These are phyloP conservation scores for Anguilla obscura DNA, from an alignment of 2,797 vertebrate species.

Conservation along the genomic window DNA sequence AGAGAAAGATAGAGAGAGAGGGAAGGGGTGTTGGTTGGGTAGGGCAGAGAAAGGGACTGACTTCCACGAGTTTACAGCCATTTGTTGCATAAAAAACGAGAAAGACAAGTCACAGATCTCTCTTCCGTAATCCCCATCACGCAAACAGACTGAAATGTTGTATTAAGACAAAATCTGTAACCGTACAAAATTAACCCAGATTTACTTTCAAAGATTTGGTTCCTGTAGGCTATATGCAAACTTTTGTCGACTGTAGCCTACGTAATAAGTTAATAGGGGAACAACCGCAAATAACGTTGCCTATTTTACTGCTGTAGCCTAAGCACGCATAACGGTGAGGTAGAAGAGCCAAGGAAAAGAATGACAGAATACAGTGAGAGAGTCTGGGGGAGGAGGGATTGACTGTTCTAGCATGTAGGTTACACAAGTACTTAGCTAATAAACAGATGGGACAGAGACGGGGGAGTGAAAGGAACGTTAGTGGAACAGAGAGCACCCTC, in stretches of 20 bases:
- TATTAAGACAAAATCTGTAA: neutral
- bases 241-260: neutral
- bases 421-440: slow-evolving; percentile 39
- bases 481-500: neutral
- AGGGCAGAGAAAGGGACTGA: neutral
- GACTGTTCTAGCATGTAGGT: slow-evolving; percentile 40
- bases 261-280: neutral
- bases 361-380: slow-evolving; percentile 6
- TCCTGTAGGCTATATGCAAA: neutral
- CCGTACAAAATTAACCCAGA: neutral
- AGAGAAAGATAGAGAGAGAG: neutral
- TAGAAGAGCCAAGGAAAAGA: neutral
- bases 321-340: too few relatives aligned
- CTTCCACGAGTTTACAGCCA: neutral
- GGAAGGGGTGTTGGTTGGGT: neutral
- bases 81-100: slow-evolving; percentile 1
- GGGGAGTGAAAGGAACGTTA: neutral
- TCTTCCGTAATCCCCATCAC: too few relatives aligned
- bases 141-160: too few relatives aligned
- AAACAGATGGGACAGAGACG: slow-evolving; percentile 25
- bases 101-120: neutral
- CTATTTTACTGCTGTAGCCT: too few relatives aligned
- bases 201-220: neutral
- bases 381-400: slow-evolving; percentile 39
- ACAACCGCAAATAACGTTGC: neutral